phyloP scores from a whole-genome alignment of 2,888 invertebrate genomes.

The Pristionchus fissidentatus region DNA sequence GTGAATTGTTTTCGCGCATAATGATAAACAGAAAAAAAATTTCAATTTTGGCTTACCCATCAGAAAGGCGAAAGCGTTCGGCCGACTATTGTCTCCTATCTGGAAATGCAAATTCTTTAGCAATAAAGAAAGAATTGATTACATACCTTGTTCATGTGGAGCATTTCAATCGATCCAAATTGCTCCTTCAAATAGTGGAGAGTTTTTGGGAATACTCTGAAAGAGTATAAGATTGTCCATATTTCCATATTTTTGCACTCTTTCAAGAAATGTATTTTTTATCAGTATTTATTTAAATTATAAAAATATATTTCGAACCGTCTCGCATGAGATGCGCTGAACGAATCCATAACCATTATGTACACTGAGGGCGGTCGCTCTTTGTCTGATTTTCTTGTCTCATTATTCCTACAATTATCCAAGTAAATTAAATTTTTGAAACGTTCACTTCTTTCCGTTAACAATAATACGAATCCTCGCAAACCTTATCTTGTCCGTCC shows the following conservation, averaged over 20 bases:
- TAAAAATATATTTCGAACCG: neutral
- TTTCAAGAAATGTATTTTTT: neutral
- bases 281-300: neutral
- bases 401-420: too few relatives aligned
- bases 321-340: neutral
- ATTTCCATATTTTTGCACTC: neutral
- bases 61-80: neutral
- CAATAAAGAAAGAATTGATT: neutral
- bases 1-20: too few relatives aligned
- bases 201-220: neutral
- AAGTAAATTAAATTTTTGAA: too few relatives aligned
- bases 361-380: neutral
- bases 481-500: too few relatives aligned
- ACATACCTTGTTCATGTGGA: neutral
- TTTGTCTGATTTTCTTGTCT: too few relatives aligned
- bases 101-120: neutral
- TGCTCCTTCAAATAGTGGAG: neutral
- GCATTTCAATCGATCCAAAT: neutral
- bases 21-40: too few relatives aligned
- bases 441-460: too few relatives aligned
- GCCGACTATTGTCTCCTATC: neutral
- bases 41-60: too few relatives aligned
- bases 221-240: neutral
- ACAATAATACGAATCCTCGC: too few relatives aligned
- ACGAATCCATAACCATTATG: neutral